phyloP scores from a whole-genome alignment of 2,888 invertebrate genomes.

The Drosophila quinaria region DNA sequence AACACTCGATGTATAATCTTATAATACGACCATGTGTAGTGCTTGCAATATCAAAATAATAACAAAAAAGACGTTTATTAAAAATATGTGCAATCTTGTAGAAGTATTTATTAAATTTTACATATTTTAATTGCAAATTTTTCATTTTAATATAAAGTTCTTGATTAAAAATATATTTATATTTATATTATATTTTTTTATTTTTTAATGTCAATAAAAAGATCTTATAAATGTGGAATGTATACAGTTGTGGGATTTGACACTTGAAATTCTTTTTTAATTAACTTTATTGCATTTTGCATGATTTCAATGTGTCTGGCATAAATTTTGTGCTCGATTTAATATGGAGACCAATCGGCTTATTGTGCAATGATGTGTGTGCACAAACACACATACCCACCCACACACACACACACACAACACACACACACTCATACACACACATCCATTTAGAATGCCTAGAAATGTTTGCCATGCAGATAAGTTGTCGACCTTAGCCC shows the following conservation, averaged over 20 bases:
- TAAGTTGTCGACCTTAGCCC: conserved; percentile 79
- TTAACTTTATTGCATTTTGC: conserved; percentile 42
- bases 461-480: conserved; percentile 68
- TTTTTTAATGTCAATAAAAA: too few relatives aligned
- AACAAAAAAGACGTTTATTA: not conserved
- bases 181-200: too few relatives aligned
- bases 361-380: conserved; percentile 77
- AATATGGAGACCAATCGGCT: conserved; percentile 61
- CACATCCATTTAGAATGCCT: conserved; percentile 45
- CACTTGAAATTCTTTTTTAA: conserved; percentile 23
- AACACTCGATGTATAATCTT: conserved; percentile 8
- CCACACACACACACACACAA: conserved; percentile 19
- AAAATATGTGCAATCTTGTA: not conserved
- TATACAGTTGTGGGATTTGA: conserved; percentile 13
- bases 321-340: conserved; percentile 72
- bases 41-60: not conserved
- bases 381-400: conserved; percentile 50
- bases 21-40: not conserved
- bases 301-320: conserved; percentile 43
- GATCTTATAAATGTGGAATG: too few relatives aligned
- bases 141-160: not conserved
- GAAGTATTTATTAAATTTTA: not conserved
- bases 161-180: too few relatives aligned
- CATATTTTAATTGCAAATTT: conserved; percentile 7
- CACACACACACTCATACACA: conserved; percentile 16